phyloP scores from a whole-genome alignment of 2,797 vertebrate species.

The Gambelia wislizenii region DNA sequence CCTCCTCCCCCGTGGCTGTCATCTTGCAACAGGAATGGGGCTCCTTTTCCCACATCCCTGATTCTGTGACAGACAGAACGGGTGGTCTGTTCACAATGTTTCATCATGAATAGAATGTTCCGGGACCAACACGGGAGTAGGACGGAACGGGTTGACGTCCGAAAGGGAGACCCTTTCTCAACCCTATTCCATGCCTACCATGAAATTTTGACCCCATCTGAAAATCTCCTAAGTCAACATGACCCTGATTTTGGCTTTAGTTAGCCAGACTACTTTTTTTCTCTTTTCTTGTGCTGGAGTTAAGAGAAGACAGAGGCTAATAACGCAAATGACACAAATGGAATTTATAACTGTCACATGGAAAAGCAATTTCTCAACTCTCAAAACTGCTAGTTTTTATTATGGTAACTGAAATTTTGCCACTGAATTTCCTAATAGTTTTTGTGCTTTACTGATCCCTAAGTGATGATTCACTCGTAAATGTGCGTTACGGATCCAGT shows the following conservation, averaged over 20 bases:
- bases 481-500: not conserved
- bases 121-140: too few species aligned
- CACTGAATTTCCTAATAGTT: not conserved
- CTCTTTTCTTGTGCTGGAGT: not conserved
- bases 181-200: too few species aligned
- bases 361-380: not conserved
- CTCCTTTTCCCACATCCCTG: too few species aligned
- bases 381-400: not conserved
- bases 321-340: not conserved
- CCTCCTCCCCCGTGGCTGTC: too few species aligned
- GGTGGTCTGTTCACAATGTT: too few species aligned
- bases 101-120: too few species aligned
- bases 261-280: not conserved
- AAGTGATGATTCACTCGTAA: conserved; percentile 17
- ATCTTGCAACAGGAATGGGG: too few species aligned
- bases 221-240: not conserved
- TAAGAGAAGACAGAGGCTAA: not conserved
- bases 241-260: not conserved
- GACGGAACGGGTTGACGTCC: too few species aligned
- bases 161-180: too few species aligned
- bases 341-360: not conserved
- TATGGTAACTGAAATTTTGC: not conserved
- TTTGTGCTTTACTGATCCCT: not conserved
- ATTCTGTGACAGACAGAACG: too few species aligned
- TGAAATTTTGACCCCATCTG: too few species aligned